Percentiles rank a stretch among this genome's conserved stretches.
Conservation (phyloP, 2,797 vertebrate genomes). For the Liasis olivaceus region DNA sequence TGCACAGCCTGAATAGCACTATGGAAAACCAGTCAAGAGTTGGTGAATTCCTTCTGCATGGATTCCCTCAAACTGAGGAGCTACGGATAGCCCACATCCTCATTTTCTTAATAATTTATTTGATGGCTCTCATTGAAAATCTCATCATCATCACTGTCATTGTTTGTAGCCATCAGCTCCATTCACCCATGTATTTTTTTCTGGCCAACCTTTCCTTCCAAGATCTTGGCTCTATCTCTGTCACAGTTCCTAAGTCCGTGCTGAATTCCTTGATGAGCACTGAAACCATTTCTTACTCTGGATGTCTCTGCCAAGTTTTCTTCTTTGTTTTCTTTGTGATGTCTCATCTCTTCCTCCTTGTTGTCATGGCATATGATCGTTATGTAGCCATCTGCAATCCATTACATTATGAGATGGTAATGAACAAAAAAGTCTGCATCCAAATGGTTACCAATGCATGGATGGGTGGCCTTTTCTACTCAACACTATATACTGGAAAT, state of each 20-base stretch:
- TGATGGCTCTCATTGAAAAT: not conserved
- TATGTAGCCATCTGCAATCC: constrained; percentile 17
- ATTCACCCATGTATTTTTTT: not conserved
- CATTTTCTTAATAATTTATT: not conserved
- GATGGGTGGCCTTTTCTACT: not conserved
- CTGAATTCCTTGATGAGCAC: not conserved
- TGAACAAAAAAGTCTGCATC: not conserved
- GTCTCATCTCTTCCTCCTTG: not conserved
- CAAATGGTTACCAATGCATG: not conserved
- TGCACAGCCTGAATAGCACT: not conserved
- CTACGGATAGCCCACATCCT: not conserved
- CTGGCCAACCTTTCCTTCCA: constrained; percentile 19
- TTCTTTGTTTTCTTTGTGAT: not conserved
- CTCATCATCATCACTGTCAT: not conserved
- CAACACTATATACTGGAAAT: not conserved
- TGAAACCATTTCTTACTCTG: not conserved
- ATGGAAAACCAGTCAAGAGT: not conserved
- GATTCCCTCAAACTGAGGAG: not conserved
- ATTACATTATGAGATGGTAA: not conserved
- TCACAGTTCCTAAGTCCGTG: constrained; percentile 33
- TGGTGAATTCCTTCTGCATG: not conserved
- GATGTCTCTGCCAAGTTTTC: not conserved
- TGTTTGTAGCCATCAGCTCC: not conserved
- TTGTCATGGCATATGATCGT: constrained; percentile 16
- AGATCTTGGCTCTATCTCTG: constrained; percentile 30